Evolutionary conservation across 1,140 invertebrate genomes (phyloP).

Genomic region (Planococcus citri): DNA sequence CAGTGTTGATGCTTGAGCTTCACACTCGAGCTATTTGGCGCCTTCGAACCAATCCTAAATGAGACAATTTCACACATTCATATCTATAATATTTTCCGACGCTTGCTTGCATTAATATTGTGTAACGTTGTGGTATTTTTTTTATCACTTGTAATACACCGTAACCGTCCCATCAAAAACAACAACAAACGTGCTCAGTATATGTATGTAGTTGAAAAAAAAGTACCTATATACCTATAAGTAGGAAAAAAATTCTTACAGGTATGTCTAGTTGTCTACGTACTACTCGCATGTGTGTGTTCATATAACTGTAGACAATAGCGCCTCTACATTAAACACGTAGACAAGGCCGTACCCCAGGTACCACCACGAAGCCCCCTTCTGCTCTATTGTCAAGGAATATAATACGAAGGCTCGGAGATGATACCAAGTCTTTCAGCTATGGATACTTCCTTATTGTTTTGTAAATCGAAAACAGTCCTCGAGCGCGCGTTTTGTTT

Average conservation of each 20-base stretch:
- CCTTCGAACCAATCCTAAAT: too few species aligned
- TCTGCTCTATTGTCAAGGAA: constrained; percentile 12
- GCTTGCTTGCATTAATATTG: not conserved
- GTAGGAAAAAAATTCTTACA: not conserved
- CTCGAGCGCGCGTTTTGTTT: constrained; percentile 5
- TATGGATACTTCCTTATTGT: constrained; percentile 17
- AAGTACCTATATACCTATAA: not conserved
- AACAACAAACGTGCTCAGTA: not conserved
- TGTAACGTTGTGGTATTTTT: constrained; percentile 12
- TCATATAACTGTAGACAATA: constrained; percentile 13
- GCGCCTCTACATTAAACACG: constrained; percentile 18
- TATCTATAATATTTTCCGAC: too few species aligned
- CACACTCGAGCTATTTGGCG: too few species aligned
- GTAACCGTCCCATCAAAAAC: constrained; percentile 16
- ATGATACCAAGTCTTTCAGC: constrained; percentile 11
- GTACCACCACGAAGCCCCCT: constrained; percentile 7
- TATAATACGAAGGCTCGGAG: constrained; percentile 16
- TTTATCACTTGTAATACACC: constrained; percentile 3
- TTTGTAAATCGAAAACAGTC: constrained; percentile 13
- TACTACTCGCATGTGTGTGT: not conserved
- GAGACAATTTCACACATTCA: too few species aligned
- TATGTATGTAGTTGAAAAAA: not conserved
- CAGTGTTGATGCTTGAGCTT: too few species aligned
- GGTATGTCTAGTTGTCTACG: too few species aligned
- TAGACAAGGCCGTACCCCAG: constrained; percentile 19